Percentiles rank a stretch among this genome's conserved stretches.
Evolutionary conservation across 1,140 invertebrate genomes (phyloP).

Genomic region (Aphaenogaster rudis): DNA sequence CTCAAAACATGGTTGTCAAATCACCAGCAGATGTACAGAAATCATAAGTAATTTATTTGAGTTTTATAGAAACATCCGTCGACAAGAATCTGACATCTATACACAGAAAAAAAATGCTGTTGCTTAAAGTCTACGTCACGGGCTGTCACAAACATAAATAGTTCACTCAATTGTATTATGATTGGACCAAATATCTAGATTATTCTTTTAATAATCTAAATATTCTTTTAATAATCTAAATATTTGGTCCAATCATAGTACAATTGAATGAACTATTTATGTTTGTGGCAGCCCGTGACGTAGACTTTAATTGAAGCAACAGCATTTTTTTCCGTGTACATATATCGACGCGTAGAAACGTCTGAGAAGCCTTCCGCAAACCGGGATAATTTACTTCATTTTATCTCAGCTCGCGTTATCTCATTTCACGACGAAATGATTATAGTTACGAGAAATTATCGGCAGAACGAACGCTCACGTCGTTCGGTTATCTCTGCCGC

Average conservation of each 20-base stretch:
- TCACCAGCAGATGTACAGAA: conserved; percentile 2
- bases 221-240: too few species aligned
- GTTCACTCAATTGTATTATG: too few species aligned
- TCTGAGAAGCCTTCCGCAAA: not conserved
- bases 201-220: too few species aligned
- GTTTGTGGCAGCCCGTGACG: too few species aligned
- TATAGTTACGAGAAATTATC: not conserved
- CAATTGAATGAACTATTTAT: too few species aligned
- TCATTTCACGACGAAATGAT: conserved; percentile 16
- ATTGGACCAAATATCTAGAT: too few species aligned
- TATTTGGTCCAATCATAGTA: too few species aligned
- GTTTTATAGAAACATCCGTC: conserved; percentile 6
- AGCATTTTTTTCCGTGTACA: too few species aligned
- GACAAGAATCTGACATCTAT: conserved; percentile 12
- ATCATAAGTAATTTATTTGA: conserved; percentile 11
- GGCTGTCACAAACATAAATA: too few species aligned
- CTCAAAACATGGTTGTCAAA: conserved; percentile 58
- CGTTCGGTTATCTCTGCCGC: conserved; percentile 40
- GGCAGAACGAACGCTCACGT: conserved; percentile 1
- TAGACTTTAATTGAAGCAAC: too few species aligned
- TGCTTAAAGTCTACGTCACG: too few species aligned
- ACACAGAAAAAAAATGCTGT: too few species aligned
- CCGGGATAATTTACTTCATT: not conserved
- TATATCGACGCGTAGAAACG: not conserved
- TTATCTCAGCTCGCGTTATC: conserved; percentile 13